Percentiles rank a stretch among this genome's conserved stretches.
Conservation (phyloP, 2,888 invertebrate genomes). For the Apomyelois bistriatella region DNA sequence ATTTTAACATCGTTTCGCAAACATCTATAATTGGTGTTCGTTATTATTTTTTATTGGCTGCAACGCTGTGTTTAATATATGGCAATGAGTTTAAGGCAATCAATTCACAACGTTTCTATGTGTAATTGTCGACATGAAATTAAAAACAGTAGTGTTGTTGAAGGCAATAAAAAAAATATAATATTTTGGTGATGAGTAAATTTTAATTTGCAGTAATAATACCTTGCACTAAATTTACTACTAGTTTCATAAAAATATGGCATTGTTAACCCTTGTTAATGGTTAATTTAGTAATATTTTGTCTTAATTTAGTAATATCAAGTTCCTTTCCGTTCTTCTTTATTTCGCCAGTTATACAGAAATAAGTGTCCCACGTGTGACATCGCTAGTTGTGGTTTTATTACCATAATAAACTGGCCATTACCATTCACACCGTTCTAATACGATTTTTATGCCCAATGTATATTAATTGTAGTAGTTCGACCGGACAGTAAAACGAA, state of each 20-base stretch:
- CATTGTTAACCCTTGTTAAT: background rate
- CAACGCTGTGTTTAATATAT: conserved; percentile 10
- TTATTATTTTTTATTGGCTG: conserved; percentile 36
- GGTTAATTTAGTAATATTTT: background rate
- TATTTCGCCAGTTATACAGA: conserved; percentile 24
- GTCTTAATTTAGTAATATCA: background rate
- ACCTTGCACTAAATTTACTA: too few relatives aligned
- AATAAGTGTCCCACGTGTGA: conserved; percentile 41
- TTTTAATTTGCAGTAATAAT: too few relatives aligned
- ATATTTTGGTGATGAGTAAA: too few relatives aligned
- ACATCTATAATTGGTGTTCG: conserved; percentile 26
- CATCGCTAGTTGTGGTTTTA: conserved; percentile 60
- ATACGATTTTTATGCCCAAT: conserved; percentile 61
- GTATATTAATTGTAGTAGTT: conserved; percentile 63
- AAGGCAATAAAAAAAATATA: too few relatives aligned
- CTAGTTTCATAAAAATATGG: too few relatives aligned
- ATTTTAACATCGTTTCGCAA: conserved; percentile 25
- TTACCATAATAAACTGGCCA: conserved; percentile 53
- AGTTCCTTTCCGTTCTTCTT: background rate
- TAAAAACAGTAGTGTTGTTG: too few relatives aligned
- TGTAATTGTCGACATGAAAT: too few relatives aligned
- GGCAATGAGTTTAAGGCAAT: too few relatives aligned
- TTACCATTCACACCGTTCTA: conserved; percentile 65
- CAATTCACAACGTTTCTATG: too few relatives aligned
- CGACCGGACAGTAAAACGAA: conserved; percentile 52